A percentile compares a stretch with the other conserved stretches of the same genome.
phyloP scores from a whole-genome alignment of 2,113 vertebrate genomes.

The Pluvianellus socialis region DNA sequence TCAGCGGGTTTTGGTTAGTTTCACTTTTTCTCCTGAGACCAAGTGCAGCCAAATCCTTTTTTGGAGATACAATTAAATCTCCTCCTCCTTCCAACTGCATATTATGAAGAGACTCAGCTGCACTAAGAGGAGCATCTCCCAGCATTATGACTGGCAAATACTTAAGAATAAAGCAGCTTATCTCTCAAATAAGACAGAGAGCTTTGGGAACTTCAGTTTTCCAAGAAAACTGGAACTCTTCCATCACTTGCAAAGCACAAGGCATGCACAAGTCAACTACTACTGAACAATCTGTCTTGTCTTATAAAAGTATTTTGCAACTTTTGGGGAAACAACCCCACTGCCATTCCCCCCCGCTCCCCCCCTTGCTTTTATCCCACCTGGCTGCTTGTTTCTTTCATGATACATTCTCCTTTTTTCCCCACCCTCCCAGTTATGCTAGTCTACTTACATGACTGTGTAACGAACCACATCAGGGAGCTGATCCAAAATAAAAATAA shows the following conservation, averaged over 20 bases:
- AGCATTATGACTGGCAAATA: background rate
- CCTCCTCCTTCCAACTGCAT: background rate
- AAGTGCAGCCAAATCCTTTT: background rate
- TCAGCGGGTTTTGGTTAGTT: background rate
- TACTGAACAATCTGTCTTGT: background rate
- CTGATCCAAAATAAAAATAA: background rate
- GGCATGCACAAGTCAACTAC: background rate
- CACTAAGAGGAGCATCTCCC: background rate
- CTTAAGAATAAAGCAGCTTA: background rate
- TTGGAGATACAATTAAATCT: background rate
- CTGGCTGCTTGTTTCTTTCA: background rate
- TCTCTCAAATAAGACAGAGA: background rate
- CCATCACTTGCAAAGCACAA: background rate
- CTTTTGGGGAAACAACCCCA: background rate
- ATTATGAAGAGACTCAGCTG: background rate
- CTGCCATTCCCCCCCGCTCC: background rate
- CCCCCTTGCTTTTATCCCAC: background rate
- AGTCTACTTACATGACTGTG: background rate
- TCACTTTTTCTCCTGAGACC: background rate
- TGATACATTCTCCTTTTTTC: background rate
- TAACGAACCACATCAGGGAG: background rate
- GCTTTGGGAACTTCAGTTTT: background rate
- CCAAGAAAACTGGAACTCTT: background rate
- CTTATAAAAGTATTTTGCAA: background rate
- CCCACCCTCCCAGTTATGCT: background rate